These are phyloP conservation scores for Illadopsis cleaveri DNA, from an alignment of 2,113 vertebrate genomes.

Conservation along the genomic window DNA sequence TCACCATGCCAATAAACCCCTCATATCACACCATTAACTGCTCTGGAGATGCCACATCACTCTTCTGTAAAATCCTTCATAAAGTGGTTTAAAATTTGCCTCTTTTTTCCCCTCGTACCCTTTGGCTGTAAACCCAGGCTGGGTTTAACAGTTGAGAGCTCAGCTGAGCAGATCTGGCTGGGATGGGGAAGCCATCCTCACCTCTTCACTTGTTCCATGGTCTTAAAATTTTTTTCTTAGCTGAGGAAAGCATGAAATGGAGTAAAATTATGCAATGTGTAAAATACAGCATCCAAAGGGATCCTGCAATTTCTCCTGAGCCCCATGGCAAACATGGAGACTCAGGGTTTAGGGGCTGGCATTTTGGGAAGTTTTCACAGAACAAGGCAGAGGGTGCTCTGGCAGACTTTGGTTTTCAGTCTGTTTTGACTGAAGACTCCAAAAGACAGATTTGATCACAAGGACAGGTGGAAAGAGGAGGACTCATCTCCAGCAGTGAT, in stretches of 20 bases:
- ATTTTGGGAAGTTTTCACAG: neutral
- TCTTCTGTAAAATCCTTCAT: neutral
- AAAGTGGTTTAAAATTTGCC: neutral
- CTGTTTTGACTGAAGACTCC: neutral
- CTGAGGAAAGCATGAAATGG: neutral
- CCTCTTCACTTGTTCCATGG: neutral
- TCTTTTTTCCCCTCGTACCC: neutral
- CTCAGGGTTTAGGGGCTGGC: neutral
- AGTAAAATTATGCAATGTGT: neutral
- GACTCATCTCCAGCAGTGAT: neutral
- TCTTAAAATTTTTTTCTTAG: neutral
- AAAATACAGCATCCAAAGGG: neutral
- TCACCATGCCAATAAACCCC: neutral
- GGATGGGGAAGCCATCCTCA: neutral
- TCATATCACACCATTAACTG: neutral
- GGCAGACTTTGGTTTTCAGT: neutral
- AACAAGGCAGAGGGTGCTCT: neutral
- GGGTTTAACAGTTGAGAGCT: neutral
- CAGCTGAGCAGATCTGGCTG: neutral
- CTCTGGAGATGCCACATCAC: neutral
- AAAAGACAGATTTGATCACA: neutral
- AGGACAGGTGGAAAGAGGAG: neutral
- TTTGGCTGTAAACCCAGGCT: neutral
- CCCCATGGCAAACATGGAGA: fast-evolving
- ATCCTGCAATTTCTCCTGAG: neutral